Evolutionary conservation across 2,888 invertebrate genomes (phyloP), one percentile per base, ranked within the genome.

Genomic region (Plebejus argus): DNA sequence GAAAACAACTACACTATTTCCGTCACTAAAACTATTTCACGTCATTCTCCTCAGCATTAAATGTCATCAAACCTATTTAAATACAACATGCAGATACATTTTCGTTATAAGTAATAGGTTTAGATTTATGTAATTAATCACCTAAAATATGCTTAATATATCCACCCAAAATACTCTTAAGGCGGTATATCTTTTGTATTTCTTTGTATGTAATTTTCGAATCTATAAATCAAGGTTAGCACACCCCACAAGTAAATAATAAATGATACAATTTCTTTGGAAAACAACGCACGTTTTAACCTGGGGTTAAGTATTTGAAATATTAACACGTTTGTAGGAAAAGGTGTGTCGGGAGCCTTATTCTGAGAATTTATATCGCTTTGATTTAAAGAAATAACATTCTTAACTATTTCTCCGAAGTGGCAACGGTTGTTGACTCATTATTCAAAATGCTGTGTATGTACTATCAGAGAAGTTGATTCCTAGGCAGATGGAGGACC

Each of bases 261-360:
- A 71, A 71, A 71, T 71, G 71, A 71, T 71, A 39, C 71, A 20
- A 71, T 71, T 71, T 71, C 71, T 71, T 71, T 71, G 71, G 39
- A 20, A 71, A 8, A 71, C 35, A 71, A 71, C 71, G 71, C 71
- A 39, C 71, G 39, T 66, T 66, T 66, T 66, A 66, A 39, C 35
- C 71, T 39, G 39, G 71, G 39, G 71, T 0, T 71, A 71, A 71
- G 71, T 35, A 71, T 39, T 71, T 71, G 71, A 71, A 71, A 71
- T 71, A 71, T 71, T 71, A 39, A 71, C 71, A 71, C 71, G 71
- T 71, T 71, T 39, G 39, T 39, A n/a, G 39, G 39, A 71, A 71
- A 39, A 39, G 35, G 39, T 71, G 12, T 39, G 20, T 71, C 20
- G 39, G 71, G 12, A 71, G 10, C n/a, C n/a, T 20, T 39, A 71